Percentiles rank a stretch among this genome's conserved stretches.
These are phyloP conservation scores for Paramormyrops kingsleyae DNA, from an alignment of 2,113 vertebrate genomes.

Conservation along the genomic window DNA sequence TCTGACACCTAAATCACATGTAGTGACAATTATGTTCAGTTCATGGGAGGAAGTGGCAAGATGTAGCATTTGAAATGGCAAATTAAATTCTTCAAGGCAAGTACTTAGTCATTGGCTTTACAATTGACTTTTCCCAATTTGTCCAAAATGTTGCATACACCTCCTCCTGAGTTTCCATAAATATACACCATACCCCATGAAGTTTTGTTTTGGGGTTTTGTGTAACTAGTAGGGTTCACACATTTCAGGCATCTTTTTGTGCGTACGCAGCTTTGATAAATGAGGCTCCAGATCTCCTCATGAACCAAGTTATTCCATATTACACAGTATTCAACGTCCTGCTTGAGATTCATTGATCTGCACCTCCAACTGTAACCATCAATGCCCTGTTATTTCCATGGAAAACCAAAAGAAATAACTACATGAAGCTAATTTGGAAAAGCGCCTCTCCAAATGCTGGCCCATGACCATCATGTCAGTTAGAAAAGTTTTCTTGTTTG, in stretches of 20 bases:
- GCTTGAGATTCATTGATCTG: neutral
- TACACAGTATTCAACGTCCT: neutral
- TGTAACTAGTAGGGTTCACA: neutral
- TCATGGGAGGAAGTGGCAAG: neutral
- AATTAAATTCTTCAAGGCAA: neutral
- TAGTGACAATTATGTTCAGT: neutral
- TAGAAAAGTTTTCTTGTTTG: neutral
- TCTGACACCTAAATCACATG: neutral
- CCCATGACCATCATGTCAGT: neutral
- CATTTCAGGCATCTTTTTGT: neutral
- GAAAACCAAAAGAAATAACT: neutral
- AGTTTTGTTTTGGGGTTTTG: neutral
- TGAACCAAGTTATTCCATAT: neutral
- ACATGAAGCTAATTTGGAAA: neutral
- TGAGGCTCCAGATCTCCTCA: neutral
- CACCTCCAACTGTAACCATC: neutral
- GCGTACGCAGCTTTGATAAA: neutral
- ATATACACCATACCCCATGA: no score
- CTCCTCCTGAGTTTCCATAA: neutral
- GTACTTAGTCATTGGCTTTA: neutral
- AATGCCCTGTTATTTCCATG: neutral
- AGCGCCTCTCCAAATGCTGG: neutral
- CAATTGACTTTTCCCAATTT: neutral
- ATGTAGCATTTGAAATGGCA: neutral
- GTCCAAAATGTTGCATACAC: neutral